Conservation (phyloP, 2,797 vertebrate species). For the Malurus splendens region DNA sequence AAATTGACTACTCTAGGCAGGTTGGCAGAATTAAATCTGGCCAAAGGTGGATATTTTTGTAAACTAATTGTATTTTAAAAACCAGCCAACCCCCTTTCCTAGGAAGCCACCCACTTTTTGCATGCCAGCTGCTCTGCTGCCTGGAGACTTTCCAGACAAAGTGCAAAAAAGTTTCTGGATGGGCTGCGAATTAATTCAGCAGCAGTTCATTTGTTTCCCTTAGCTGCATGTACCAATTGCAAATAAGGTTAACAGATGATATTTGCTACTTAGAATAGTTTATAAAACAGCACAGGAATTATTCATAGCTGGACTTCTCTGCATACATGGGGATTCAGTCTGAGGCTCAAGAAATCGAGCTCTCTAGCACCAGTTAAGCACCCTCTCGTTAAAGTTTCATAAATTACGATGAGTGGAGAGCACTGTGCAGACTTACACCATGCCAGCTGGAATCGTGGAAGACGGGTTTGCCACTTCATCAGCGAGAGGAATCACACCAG, state of each 20-base stretch:
- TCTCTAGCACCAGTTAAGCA: neutral
- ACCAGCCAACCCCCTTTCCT: neutral
- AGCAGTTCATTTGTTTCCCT: conserved; percentile 52
- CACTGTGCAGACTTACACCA: neutral
- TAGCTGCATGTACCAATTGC: conserved; percentile 39
- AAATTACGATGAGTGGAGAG: neutral
- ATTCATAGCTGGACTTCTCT: conserved; percentile 18
- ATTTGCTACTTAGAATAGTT: conserved; percentile 31
- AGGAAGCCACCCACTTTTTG: conserved; percentile 53
- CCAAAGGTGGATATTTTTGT: conserved; percentile 2
- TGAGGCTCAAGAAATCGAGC: neutral
- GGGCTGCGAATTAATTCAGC: conserved; percentile 57
- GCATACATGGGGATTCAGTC: neutral
- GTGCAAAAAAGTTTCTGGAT: conserved; percentile 60
- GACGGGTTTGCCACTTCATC: neutral
- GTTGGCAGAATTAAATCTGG: conserved; percentile 12
- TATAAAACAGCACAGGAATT: conserved; percentile 30
- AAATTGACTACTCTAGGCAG: neutral
- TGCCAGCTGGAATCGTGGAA: conserved; percentile 1
- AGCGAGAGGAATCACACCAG: neutral
- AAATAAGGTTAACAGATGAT: conserved; percentile 48
- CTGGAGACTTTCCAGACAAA: conserved; percentile 62
- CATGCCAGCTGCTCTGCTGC: conserved; percentile 57
- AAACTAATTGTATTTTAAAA: neutral
- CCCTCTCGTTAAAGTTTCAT: neutral